Evolutionary conservation across 2,888 invertebrate genomes (phyloP), one percentile per base, ranked within the genome.

Genomic region (Melanophora roralis): DNA sequence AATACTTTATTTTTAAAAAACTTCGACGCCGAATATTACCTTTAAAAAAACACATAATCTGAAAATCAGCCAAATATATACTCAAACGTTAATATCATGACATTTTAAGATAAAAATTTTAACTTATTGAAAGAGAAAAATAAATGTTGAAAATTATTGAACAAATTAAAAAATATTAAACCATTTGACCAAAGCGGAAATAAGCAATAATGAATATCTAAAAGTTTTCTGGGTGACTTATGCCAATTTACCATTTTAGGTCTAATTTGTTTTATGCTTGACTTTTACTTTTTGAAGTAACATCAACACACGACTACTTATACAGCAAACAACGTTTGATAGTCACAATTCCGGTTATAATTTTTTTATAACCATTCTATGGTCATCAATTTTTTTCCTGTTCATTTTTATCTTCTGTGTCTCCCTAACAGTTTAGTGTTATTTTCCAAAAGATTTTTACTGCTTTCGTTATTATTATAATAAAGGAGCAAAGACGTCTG

Each of bases 211-310:
- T 57, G 64, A 72, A 72, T 76, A 76, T 76, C 36, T 53, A 72
- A 40, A 49, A 49, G 59, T 69, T 71, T 73, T 81, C 36, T 73
- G 49, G 53, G 60, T 83, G 81, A 86, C 86, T 87, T 86, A 87
- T 85, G 51, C 82, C 80, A 72, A 83, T 85, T 85, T 86, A 60
- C 84, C 84, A 84, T 84, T 83, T 86, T 86, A 86, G 86, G 85
- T 86, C 86, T 86, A 86, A 86, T 86, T 86, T 86, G 84, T 67
- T 73, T 65, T 74, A 65, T 55, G 53, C 47, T 60, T 74, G 59
- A 69, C 59, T 79, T 71, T 65, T 36, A 34, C 45, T 49, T 19
- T 43, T n/a, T n/a, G 38, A 23, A 1, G 12, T n/a, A 6, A 23
- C 34, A 40, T 14, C 6, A 40, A 16, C 16, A 34, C 11, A 21